A percentile compares a stretch with the other conserved stretches of the same genome.
Conservation (phyloP, 1,140 invertebrate genomes). For the Gonatopus flavifemur region DNA sequence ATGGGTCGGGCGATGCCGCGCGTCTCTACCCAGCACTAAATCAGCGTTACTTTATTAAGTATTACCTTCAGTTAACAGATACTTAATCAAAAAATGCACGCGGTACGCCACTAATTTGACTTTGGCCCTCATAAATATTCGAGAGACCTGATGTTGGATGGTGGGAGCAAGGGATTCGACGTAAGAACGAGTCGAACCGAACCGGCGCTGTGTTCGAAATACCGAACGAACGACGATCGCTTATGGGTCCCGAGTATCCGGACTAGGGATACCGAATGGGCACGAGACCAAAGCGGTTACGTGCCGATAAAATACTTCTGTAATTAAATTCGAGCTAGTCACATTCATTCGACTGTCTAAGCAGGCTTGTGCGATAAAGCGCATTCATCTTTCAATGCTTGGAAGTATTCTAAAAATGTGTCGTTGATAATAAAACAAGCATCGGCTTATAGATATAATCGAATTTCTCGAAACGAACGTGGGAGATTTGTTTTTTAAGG, state of each 20-base stretch:
- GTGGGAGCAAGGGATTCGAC: neutral
- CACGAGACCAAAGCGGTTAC: conserved; percentile 47
- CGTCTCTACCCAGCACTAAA: conserved; percentile 48
- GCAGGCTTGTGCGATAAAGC: conserved; percentile 24
- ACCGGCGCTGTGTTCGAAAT: conserved; percentile 38
- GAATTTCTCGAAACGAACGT: too few relatives aligned
- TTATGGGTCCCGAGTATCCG: conserved; percentile 24
- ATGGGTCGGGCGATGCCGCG: conserved; percentile 44
- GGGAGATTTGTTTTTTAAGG: too few relatives aligned
- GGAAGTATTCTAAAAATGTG: too few relatives aligned
- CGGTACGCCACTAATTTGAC: conserved; percentile 61
- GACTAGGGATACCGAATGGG: conserved; percentile 25
- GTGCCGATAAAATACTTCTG: conserved; percentile 56
- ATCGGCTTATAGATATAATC: too few relatives aligned
- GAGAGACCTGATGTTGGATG: conserved; percentile 7
- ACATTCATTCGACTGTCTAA: conserved; percentile 49
- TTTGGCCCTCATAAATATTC: conserved; percentile 60
- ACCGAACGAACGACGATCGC: conserved; percentile 35
- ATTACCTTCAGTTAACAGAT: conserved; percentile 62
- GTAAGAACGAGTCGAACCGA: conserved; percentile 1
- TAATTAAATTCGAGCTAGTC: conserved; percentile 54
- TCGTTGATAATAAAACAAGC: too few relatives aligned
- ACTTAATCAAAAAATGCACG: conserved; percentile 61
- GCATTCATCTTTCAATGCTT: too few relatives aligned
- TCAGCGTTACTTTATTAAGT: conserved; percentile 62